Base-by-base conservation (phyloP, 1,140 invertebrate genomes). In the Anoplolepis gracilipes region DNA sequence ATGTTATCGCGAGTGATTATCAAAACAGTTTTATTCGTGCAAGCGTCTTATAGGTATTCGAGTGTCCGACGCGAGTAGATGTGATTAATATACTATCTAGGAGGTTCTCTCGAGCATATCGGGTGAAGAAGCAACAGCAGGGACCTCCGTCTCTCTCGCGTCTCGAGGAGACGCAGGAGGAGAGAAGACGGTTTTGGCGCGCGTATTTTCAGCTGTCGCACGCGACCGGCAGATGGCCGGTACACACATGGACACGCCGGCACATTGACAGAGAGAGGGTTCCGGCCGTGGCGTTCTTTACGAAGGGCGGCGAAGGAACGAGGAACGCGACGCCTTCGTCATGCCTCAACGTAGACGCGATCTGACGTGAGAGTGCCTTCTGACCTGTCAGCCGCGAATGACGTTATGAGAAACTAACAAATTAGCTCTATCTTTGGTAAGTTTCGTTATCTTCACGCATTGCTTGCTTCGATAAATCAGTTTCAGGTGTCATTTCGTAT, bases 151-250 rank as follows among this genome's bases (percentile, higher is more conserved):
- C 36, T 10, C 39, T 2, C 8, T 10, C 10, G 39, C 8, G 8
- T 2, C 8, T 10, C 10, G 39, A 10, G 8, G 39, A 11, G 39
- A 2, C 39, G 39, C n/a, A 42, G 39, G 8, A 42, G 8, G 39
- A 10, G 39, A 10, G 39, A 73, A 73, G 86, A 82, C 85, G 85
- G 87, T 92, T 91, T 92, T 92, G 91, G 91, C 91, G 91, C 91
- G 91, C 91, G 81, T 89, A 88, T 76, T 78, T 65, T 65, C 77
- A 72, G 87, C 82, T 91, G 89, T 85, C 72, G 72, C 13, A 36
- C 86, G 73, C 77, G 81, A 90, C 93, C 93, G 92, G 90, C 93
- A 94, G 93, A 94, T 94, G 93, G 93, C 93, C 91, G 87, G 67
- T 87, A 42, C 39, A 85, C 87, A 36, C 70, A 72, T 57, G 59